Base-by-base conservation (phyloP, 2,797 vertebrate species). In the Gymnoscopelus microlampas region DNA sequence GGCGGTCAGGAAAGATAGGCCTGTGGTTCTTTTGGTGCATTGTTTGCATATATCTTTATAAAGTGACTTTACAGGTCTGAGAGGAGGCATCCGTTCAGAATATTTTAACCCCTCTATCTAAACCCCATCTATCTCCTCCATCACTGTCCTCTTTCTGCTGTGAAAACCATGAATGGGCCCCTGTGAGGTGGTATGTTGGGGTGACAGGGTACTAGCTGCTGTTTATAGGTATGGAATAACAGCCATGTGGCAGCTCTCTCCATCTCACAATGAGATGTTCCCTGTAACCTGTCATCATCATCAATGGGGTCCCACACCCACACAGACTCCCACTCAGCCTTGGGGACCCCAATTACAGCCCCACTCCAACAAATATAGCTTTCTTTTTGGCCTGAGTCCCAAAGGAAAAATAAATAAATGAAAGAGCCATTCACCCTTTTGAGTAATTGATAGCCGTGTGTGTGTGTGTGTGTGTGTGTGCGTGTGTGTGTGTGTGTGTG, bases 241-340 rank as follows among this genome's bases (percentile, higher is more conserved):
- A 58, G 63, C 1, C 4, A 62, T 0, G 50, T 47, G 10, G 39
- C 59, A 62, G 78, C 66, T 82, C 62, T 54, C 53, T 44, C 6
- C 53, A 54, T 44, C 39, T 24, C 59, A 73, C 71, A 69, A 51
- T 12, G 12, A 70, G 44, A 58, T 44, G 8, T 55, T 13, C 15
- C n/a, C 57, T 68, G 70, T 68, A 79, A 83, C 70, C 58, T 72
- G 65, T 77, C 84, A 84, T 69, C 78, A 71, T 77, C 74, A 50
- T 75, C 70, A 63, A 32, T 0, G 0, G 50, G 66, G 62, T 66
- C 63, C 64, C 58, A 60, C 67, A 60, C 57, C 59, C 68, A 63
- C 56, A 0, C 39, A 0, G n/a, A 24, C 64, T 56, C 67, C 56
- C 49, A 4, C 47, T 19, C 6, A 4, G 19, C 26, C 50, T 12